phyloP scores from a whole-genome alignment of 2,797 vertebrate species.

The Merluccius polli region DNA sequence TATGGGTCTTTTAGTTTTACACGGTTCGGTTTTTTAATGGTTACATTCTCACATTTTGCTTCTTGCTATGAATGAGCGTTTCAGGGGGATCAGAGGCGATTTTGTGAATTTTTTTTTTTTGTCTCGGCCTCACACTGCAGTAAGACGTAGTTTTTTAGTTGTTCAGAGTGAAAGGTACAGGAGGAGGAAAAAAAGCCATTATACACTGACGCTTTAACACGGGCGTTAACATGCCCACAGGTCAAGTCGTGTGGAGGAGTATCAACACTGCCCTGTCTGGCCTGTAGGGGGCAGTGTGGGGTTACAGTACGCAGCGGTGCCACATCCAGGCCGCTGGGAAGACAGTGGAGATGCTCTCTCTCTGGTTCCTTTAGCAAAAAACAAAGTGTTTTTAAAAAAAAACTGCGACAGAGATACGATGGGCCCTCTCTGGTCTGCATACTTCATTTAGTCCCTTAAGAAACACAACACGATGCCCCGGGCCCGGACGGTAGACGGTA shows the following conservation, averaged over 20 bases:
- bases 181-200: neutral
- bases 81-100: neutral
- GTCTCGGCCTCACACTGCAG: neutral
- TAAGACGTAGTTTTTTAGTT: neutral
- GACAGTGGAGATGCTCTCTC: too few species aligned
- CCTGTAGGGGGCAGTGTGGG: slow-evolving; percentile 67
- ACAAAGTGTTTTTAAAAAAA: too few species aligned
- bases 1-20: neutral
- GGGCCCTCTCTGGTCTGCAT: neutral
- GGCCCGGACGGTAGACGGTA: slow-evolving; percentile 16
- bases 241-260: neutral
- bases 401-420: slow-evolving; percentile 44
- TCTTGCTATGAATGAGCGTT: neutral
- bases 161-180: neutral
- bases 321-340: neutral
- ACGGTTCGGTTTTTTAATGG: slow-evolving; percentile 1
- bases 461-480: slow-evolving; percentile 33
- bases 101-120: neutral
- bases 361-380: slow-evolving; percentile 15
- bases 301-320: slow-evolving; percentile 27
- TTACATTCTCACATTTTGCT: neutral
- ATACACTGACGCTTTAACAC: neutral
- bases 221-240: neutral
- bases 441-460: slow-evolving; percentile 48
- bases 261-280: slow-evolving; percentile 33